Evolutionary conservation across 2,113 vertebrate species (phyloP).

Genomic region (Mirounga angustirostris): DNA sequence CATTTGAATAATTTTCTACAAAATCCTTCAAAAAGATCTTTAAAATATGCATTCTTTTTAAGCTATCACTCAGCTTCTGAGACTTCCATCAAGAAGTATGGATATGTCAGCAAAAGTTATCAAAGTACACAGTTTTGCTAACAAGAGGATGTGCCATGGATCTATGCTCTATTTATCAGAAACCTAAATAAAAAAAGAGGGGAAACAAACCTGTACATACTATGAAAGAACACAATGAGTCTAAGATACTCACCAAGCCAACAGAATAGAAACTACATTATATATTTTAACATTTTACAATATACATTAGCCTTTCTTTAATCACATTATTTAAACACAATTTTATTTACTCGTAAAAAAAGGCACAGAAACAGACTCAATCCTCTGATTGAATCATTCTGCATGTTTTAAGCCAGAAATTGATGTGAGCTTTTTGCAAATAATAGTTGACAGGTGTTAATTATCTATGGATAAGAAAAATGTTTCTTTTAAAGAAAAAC

Average conservation of each 20-base stretch:
- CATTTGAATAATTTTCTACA: not conserved
- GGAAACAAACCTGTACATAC: not conserved
- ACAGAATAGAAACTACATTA: not conserved
- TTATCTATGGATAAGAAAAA: not conserved
- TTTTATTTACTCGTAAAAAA: conserved; percentile 3
- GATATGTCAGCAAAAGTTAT: not conserved
- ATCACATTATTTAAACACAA: not conserved
- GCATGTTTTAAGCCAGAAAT: not conserved
- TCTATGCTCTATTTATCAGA: not conserved
- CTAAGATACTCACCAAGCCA: not conserved
- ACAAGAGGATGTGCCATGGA: not conserved
- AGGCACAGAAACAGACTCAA: not conserved
- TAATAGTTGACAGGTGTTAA: not conserved
- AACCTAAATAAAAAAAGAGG: not conserved
- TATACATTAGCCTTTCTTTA: not conserved
- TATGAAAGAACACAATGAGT: not conserved
- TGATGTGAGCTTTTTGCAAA: conserved; percentile 1
- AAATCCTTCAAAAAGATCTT: not conserved
- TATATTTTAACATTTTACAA: not conserved
- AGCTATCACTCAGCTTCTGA: not conserved
- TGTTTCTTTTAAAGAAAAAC: conserved; percentile 14
- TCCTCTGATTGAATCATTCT: not conserved
- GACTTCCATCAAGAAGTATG: not conserved
- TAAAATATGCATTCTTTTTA: not conserved
- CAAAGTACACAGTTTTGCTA: not conserved